Conservation (phyloP, 2,888 invertebrate genomes). For the Diadegma fenestrale region DNA sequence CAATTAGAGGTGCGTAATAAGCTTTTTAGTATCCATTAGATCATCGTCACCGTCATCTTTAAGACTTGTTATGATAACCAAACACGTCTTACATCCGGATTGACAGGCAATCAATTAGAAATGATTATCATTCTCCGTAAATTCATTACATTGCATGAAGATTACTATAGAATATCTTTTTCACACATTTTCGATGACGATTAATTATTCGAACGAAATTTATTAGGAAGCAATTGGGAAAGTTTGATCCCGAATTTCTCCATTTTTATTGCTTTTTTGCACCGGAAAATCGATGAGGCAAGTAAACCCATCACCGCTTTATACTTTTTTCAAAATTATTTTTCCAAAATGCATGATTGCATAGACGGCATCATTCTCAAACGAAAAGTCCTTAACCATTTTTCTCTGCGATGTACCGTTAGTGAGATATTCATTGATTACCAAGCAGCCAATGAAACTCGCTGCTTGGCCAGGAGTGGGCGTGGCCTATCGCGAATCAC, state of each 20-base stretch:
- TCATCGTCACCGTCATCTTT: slow-evolving; percentile 39
- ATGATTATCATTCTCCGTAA: slow-evolving; percentile 31
- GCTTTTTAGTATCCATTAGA: slow-evolving; percentile 41
- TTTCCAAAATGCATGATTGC: not conserved
- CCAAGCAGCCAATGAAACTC: not conserved
- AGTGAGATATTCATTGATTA: not conserved
- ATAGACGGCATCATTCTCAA: not conserved
- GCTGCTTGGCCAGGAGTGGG: not conserved
- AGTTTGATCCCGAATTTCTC: not conserved
- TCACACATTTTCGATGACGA: not conserved
- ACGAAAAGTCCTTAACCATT: not conserved
- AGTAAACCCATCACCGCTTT: not conserved
- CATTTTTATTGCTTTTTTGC: not conserved
- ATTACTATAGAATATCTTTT: not conserved
- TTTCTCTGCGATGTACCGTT: not conserved
- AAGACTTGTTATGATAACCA: slow-evolving; percentile 51
- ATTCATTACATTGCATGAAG: not conserved
- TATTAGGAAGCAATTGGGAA: not conserved
- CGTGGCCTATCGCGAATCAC: not conserved
- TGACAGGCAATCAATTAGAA: slow-evolving; percentile 50
- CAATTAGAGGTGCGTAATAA: not conserved
- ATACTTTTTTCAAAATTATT: not conserved
- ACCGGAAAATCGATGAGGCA: not conserved
- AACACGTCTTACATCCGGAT: slow-evolving; percentile 34
- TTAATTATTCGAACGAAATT: not conserved